Conservation (phyloP, 1,140 invertebrate genomes). For the Eriosoma lanigerum region DNA sequence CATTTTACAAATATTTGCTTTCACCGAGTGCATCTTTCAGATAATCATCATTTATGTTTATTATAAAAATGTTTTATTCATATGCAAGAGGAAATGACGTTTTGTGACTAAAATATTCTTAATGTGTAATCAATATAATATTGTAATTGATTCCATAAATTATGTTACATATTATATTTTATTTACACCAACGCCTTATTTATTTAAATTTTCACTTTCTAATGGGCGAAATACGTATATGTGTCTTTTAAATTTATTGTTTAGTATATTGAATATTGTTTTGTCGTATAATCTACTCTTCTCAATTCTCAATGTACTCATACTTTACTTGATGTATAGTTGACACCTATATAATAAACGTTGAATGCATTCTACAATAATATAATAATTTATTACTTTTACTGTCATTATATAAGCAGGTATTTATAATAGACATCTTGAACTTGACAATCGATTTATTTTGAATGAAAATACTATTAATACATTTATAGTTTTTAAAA, state of each 20-base stretch:
- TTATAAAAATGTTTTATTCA: conserved; percentile 26
- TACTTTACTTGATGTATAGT: no score
- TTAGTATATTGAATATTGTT: not conserved
- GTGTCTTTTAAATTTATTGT: not conserved
- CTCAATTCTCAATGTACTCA: no score
- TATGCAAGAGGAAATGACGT: conserved; percentile 1
- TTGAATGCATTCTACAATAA: no score
- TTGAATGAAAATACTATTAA: no score
- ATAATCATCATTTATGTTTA: conserved; percentile 10
- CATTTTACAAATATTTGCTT: not conserved
- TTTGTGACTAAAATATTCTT: conserved; percentile 2
- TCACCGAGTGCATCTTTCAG: not conserved
- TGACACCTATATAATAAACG: no score
- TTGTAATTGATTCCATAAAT: conserved; percentile 11
- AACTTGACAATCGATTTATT: no score
- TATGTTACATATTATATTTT: not conserved
- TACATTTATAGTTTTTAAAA: no score
- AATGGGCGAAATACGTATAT: not conserved
- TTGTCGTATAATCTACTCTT: no score
- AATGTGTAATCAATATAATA: conserved; percentile 8
- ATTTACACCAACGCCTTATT: not conserved
- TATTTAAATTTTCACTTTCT: not conserved
- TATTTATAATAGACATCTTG: no score
- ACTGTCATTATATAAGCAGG: no score
- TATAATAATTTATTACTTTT: no score